Base-by-base conservation (phyloP, 2,797 vertebrate genomes). In the Chromobotia macracanthus region DNA sequence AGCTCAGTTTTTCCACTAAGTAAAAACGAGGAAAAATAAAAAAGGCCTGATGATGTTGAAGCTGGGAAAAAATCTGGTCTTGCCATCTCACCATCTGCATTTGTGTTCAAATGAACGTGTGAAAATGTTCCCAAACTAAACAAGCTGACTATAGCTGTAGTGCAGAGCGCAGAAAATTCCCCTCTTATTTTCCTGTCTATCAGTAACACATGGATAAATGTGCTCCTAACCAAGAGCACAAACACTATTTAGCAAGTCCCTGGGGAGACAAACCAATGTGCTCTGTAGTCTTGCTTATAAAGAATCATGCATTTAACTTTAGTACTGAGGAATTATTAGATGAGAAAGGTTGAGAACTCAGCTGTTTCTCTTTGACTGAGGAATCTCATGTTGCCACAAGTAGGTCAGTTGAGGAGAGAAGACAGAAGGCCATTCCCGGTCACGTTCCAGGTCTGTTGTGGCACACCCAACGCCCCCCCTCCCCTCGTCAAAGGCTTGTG, bases 1-100 rank as follows among this genome's bases (percentile, higher is more conserved):
- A 6, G 68, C 72, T 77, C 79, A 84, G 10, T 79, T 81, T 85
- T 86, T 84, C 85, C 83, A 23, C 79, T 13, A 12, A 69, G 75
- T 48, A 68, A 60, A 60, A 61, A 35, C 31, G n/a, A 31, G 50
- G 53, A 41, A 58, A 69, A 69, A 25, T 71, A 69, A 53, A 60
- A 69, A 53, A 60, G 38, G 44, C 25, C 44, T 19, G 50, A 70
- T 73, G 72, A 78, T 69, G 13, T 55, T 73, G 38, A 75, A 44
- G 50, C 16, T 13, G 2, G 18, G 13, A 44, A 35, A 72, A 73
- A 72, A 60, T n/a, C 46, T 64, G 72, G 25, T 83, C 72, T 18
- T 7, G 23, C 55, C 48, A 72, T 68, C 61, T 69, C 12, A 35
- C 64, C 72, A 70, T 82, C 64, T 84, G 80, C 19, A 44, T 69